phyloP scores from a whole-genome alignment of 1,140 invertebrate genomes.

The Drosophila nasuta region DNA sequence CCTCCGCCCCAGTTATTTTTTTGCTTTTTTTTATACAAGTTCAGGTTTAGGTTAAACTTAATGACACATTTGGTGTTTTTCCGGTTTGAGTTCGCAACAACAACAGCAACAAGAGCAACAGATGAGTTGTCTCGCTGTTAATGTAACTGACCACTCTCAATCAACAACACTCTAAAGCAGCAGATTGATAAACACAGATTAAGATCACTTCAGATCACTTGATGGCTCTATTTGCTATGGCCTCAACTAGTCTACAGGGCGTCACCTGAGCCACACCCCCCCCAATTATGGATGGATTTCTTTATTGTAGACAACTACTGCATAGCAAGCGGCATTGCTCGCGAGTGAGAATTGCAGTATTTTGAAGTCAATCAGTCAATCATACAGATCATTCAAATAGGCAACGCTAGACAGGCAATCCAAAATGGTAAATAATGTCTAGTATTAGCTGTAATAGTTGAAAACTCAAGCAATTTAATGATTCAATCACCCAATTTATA shows the following conservation, averaged over 20 bases:
- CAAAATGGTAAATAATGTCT: background rate
- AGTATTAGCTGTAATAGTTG: background rate
- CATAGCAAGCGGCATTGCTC: background rate
- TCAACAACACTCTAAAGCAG: background rate
- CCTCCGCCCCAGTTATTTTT: background rate
- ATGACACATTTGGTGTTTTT: conserved; percentile 29
- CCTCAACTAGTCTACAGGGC: conserved; percentile 6
- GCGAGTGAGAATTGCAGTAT: too few species aligned
- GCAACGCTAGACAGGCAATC: too few species aligned
- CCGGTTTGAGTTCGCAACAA: conserved; percentile 7
- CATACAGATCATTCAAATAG: background rate
- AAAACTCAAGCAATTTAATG: background rate
- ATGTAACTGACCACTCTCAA: conserved; percentile 21
- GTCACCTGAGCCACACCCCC: conserved; percentile 1
- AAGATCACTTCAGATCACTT: conserved; percentile 10
- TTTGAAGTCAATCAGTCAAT: background rate
- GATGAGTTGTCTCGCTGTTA: background rate
- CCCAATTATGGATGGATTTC: background rate
- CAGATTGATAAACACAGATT: background rate
- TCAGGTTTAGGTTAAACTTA: background rate
- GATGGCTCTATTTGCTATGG: conserved; percentile 9
- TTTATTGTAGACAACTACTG: background rate
- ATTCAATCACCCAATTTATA: background rate
- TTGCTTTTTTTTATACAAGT: background rate
- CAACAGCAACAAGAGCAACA: too few species aligned